Percentiles rank a stretch among this genome's conserved stretches.
Evolutionary conservation across 2,888 invertebrate genomes (phyloP).

Genomic region (Pheosia tremula): DNA sequence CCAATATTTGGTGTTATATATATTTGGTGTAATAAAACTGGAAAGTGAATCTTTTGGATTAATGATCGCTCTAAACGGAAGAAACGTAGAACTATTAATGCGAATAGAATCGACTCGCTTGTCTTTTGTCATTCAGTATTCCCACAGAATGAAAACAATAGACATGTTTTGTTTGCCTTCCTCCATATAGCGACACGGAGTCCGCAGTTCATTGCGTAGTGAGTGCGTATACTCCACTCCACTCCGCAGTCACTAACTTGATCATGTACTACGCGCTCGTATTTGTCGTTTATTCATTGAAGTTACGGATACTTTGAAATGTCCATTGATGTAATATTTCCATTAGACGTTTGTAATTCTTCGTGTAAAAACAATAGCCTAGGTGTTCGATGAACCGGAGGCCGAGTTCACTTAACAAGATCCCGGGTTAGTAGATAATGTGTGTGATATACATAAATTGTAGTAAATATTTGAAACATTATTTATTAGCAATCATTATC

Average conservation of each 20-base stretch:
- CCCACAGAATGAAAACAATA: constrained; percentile 74
- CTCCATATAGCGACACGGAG: constrained; percentile 48
- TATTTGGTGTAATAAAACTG: too few species aligned
- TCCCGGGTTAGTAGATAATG: constrained; percentile 60
- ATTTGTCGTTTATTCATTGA: constrained; percentile 46
- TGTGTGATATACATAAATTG: constrained; percentile 14
- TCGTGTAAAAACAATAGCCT: constrained; percentile 36
- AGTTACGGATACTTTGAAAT: constrained; percentile 37
- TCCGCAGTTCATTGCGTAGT: constrained; percentile 50
- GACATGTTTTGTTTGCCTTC: constrained; percentile 72
- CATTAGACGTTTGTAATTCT: constrained; percentile 36
- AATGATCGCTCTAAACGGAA: background rate
- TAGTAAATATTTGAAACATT: constrained; percentile 47
- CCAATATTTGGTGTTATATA: background rate
- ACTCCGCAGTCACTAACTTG: constrained; percentile 56
- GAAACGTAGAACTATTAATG: background rate
- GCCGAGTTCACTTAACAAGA: constrained; percentile 55
- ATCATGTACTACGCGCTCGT: constrained; percentile 64
- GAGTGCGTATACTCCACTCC: constrained; percentile 35
- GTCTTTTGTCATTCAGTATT: constrained; percentile 71
- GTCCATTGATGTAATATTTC: constrained; percentile 53
- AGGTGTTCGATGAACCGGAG: constrained; percentile 64
- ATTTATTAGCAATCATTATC: constrained; percentile 55
- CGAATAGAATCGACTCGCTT: constrained; percentile 44
- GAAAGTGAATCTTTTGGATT: background rate